Evolutionary conservation across 2,113 vertebrate species (phyloP).

Genomic region (Pseudorasbora parva): DNA sequence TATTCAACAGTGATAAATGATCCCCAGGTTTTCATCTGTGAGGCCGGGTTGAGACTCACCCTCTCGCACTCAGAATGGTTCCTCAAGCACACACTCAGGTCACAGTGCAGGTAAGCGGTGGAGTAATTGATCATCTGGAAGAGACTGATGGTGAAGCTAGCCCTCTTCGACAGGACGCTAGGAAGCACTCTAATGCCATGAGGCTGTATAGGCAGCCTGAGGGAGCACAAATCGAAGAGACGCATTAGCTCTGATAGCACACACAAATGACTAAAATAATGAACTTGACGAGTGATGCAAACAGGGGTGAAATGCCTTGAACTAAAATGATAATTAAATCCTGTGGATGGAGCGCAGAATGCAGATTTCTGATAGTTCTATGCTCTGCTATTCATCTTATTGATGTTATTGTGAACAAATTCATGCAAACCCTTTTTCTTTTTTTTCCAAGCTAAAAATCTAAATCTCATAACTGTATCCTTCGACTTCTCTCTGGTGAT

Average conservation of each 20-base stretch:
- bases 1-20: constrained; percentile 44
- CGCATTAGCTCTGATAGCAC: constrained; percentile 1
- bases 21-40: constrained; percentile 39
- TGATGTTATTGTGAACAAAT: not conserved
- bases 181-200: constrained; percentile 70
- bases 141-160: constrained; percentile 80
- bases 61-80: constrained; percentile 68
- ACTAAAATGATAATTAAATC: not conserved
- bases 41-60: constrained; percentile 59
- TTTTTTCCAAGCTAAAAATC: not conserved
- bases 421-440: not conserved
- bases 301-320: not conserved
- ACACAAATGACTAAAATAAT: constrained; percentile 11
- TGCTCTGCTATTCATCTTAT: not conserved
- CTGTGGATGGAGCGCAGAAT: not conserved
- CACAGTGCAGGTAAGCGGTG: constrained; percentile 76
- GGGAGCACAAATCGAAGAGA: constrained; percentile 26
- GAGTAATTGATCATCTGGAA: constrained; percentile 84
- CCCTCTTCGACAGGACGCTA: constrained; percentile 63
- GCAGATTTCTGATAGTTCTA: not conserved
- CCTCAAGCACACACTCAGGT: constrained; percentile 73
- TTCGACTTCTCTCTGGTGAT: not conserved
- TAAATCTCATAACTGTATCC: not conserved
- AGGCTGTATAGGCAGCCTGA: constrained; percentile 66
- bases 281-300: not conserved